Percentiles rank a stretch among this genome's conserved stretches.
Evolutionary conservation across 2,888 invertebrate genomes (phyloP).

Genomic region (Mongoloraphidia duomilia): DNA sequence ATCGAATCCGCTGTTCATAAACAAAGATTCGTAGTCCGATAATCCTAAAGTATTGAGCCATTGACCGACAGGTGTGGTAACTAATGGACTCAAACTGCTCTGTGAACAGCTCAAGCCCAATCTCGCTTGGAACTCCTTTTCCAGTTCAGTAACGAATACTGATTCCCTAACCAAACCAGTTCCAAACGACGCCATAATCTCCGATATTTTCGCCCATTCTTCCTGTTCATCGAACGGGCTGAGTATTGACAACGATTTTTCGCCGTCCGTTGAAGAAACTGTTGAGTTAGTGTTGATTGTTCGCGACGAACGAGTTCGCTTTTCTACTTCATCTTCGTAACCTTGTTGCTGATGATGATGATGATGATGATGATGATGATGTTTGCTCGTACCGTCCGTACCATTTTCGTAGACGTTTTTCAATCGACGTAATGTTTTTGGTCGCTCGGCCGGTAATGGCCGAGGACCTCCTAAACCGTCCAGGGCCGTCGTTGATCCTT

Average conservation of each 20-base stretch:
- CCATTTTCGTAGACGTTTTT: slow-evolving; percentile 55
- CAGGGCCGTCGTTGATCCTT: slow-evolving; percentile 62
- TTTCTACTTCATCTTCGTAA: slow-evolving; percentile 4
- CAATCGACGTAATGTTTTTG: slow-evolving; percentile 58
- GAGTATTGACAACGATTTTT: slow-evolving; percentile 44
- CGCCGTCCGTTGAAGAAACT: slow-evolving; percentile 28
- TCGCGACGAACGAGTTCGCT: slow-evolving; percentile 18
- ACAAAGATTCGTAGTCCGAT: slow-evolving; percentile 69
- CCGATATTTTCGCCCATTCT: slow-evolving; percentile 93
- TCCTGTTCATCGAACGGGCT: slow-evolving; percentile 89
- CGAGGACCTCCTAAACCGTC: slow-evolving; percentile 42
- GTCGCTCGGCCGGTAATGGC: slow-evolving; percentile 51
- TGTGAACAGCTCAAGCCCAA: slow-evolving; percentile 48
- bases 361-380: slow-evolving; percentile 17
- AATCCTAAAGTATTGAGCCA: slow-evolving; percentile 68
- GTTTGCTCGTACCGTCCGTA: slow-evolving; percentile 29
- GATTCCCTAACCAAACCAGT: slow-evolving; percentile 66
- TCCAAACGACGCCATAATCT: slow-evolving; percentile 90
- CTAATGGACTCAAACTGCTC: slow-evolving; percentile 28
- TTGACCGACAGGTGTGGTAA: slow-evolving; percentile 52
- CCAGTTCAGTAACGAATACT: slow-evolving; percentile 62
- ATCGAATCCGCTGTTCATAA: slow-evolving; percentile 80
- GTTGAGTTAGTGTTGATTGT: slow-evolving; percentile 22
- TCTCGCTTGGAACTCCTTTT: slow-evolving; percentile 62
- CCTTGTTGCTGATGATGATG: slow-evolving; percentile 9